phyloP scores from a whole-genome alignment of 2,113 vertebrate species.

The Proteles cristata region DNA sequence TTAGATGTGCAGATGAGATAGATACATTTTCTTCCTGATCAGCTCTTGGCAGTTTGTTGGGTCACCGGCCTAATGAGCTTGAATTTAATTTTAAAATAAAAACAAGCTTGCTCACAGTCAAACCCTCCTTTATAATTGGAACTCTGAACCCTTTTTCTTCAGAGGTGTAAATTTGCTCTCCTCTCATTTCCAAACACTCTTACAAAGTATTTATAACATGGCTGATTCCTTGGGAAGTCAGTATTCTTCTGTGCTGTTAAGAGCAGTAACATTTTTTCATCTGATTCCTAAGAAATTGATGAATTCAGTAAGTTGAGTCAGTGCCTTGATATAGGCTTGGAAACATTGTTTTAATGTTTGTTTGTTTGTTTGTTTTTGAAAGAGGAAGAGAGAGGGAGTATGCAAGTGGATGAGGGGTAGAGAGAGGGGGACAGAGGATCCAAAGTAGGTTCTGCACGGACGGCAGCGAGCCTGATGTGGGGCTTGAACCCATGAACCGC shows the following conservation, averaged over 20 bases:
- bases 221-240: neutral
- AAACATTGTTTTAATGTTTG: no score
- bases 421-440: no score
- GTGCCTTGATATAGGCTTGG: neutral
- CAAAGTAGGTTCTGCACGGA: no score
- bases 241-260: neutral
- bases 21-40: neutral
- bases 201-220: neutral
- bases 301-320: neutral
- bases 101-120: neutral
- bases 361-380: no score
- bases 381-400: no score
- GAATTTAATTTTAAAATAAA: slow-evolving; percentile 49
- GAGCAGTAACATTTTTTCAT: neutral
- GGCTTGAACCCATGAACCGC: no score
- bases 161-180: neutral
- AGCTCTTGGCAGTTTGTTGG: neutral
- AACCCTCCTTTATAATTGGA: neutral
- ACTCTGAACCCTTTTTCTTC: slow-evolving; percentile 1
- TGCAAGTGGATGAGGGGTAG: no score
- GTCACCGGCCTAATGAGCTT: neutral
- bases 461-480: no score
- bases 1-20: neutral
- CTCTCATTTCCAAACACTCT: neutral
- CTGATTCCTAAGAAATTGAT: neutral